Percentiles rank a stretch among this genome's conserved stretches.
These are phyloP conservation scores for Lepeophtheirus nordmannii DNA, from an alignment of 2,888 invertebrate genomes.

Conservation along the genomic window DNA sequence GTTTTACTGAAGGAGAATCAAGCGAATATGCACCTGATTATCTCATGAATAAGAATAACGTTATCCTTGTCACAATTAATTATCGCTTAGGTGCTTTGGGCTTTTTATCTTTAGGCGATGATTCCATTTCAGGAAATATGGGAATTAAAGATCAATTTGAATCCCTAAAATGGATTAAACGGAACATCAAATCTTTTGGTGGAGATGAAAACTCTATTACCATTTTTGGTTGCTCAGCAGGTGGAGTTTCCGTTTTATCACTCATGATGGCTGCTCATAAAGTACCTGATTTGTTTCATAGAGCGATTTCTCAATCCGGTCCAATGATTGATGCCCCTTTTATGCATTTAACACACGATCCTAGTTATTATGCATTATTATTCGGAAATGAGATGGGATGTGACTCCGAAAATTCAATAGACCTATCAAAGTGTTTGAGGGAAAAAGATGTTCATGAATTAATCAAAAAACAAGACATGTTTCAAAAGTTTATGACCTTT, in stretches of 20 bases:
- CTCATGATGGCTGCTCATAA: neutral
- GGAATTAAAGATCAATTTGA: conserved; percentile 16
- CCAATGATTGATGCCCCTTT: conserved; percentile 4
- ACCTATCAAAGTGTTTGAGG: neutral
- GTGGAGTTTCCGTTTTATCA: neutral
- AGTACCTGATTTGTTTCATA: conserved; percentile 3
- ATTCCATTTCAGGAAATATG: neutral
- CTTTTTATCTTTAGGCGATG: conserved; percentile 5
- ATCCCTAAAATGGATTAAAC: conserved; percentile 1
- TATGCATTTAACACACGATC: neutral
- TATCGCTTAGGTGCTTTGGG: conserved; percentile 3
- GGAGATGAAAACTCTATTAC: conserved; percentile 6
- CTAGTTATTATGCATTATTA: neutral
- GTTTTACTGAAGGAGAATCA: neutral
- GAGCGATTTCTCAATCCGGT: neutral
- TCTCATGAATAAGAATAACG: conserved; percentile 4
- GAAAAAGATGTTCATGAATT: neutral
- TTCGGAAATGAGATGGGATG: neutral
- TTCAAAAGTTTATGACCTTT: neutral
- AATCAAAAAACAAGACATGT: neutral
- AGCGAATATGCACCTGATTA: conserved; percentile 5
- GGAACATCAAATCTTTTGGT: conserved; percentile 4
- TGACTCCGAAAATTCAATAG: neutral
- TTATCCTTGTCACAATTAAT: conserved; percentile 7
- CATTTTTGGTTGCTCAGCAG: conserved; percentile 7